These are phyloP conservation scores for Notospermus geniculatus DNA, from an alignment of 1,140 invertebrate species.

Conservation along the genomic window DNA sequence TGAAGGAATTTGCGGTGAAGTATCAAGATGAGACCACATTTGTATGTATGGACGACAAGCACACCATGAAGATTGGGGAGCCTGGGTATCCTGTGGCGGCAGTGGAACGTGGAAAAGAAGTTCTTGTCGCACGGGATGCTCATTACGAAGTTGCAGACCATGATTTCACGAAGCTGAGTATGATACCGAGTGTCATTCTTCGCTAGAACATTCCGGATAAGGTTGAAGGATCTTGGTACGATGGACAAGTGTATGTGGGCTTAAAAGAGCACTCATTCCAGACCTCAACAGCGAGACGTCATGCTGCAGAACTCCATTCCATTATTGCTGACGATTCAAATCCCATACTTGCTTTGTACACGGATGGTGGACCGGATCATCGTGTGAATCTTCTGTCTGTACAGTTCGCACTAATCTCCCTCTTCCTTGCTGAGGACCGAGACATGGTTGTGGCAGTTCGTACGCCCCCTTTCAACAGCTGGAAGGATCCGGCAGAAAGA, in stretches of 20 bases:
- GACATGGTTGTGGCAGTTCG: conserved; percentile 25
- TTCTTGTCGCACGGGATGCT: conserved; percentile 19
- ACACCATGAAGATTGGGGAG: conserved; percentile 26
- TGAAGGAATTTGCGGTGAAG: conserved; percentile 23
- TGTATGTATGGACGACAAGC: conserved; percentile 31
- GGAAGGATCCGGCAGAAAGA: conserved; percentile 25
- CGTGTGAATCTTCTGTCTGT: conserved; percentile 21
- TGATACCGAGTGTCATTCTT: conserved; percentile 25
- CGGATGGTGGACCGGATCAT: conserved; percentile 32
- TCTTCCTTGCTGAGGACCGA: conserved; percentile 22
- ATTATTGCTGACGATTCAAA: neutral
- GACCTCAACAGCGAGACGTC: conserved; percentile 23
- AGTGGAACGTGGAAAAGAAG: conserved; percentile 26
- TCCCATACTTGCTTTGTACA: conserved; percentile 19
- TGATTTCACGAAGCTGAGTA: conserved; percentile 24
- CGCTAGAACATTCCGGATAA: conserved; percentile 19
- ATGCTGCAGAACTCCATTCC: conserved; percentile 16
- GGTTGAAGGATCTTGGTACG: conserved; percentile 19
- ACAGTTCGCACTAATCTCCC: conserved; percentile 13
- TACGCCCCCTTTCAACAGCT: conserved; percentile 20
- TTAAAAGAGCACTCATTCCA: conserved; percentile 28
- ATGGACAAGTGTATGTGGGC: conserved; percentile 21
- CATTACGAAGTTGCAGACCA: conserved; percentile 26
- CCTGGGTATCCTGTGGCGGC: conserved; percentile 26
- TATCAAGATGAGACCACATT: conserved; percentile 18